Percentiles rank a stretch among this genome's conserved stretches.
Conservation (phyloP, 1,140 invertebrate species). For the Brachionus asplanchnoidis region DNA sequence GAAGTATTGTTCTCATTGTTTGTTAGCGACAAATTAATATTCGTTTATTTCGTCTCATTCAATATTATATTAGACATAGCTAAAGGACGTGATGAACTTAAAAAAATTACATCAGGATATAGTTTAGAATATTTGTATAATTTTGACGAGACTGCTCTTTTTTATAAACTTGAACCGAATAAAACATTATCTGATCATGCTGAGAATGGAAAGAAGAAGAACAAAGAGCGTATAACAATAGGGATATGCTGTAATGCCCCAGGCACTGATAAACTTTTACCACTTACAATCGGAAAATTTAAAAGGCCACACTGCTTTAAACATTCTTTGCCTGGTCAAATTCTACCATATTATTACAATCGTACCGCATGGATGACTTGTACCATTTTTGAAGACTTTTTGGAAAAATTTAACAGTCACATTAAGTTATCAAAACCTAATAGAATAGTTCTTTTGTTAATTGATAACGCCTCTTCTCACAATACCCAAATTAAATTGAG, state of each 20-base stretch:
- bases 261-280: conserved; percentile 42
- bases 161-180: conserved; percentile 40
- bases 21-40: too few species aligned
- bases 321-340: conserved; percentile 17
- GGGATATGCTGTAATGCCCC: conserved; percentile 31
- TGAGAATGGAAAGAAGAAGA: conserved; percentile 17
- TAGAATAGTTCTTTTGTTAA: conserved; percentile 55
- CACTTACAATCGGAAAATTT: conserved; percentile 43
- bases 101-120: conserved; percentile 47
- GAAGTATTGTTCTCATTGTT: too few species aligned
- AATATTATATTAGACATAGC: too few species aligned
- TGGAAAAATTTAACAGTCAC: conserved; percentile 10
- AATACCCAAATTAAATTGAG: conserved; percentile 45
- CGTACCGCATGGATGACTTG: conserved; percentile 44
- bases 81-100: conserved; percentile 11
- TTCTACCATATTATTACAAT: conserved; percentile 41
- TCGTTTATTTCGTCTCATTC: too few species aligned
- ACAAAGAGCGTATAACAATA: conserved; percentile 40
- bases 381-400: conserved; percentile 42
- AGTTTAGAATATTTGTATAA: conserved; percentile 48
- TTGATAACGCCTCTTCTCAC: conserved; percentile 59
- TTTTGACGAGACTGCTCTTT: conserved; percentile 43
- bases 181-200: conserved; percentile 39
- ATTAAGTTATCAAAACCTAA: conserved; percentile 35
- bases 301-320: conserved; percentile 43